Percentiles rank a stretch among this genome's conserved stretches.
Conservation (phyloP, 2,113 vertebrate species). For the Procavia capensis region DNA sequence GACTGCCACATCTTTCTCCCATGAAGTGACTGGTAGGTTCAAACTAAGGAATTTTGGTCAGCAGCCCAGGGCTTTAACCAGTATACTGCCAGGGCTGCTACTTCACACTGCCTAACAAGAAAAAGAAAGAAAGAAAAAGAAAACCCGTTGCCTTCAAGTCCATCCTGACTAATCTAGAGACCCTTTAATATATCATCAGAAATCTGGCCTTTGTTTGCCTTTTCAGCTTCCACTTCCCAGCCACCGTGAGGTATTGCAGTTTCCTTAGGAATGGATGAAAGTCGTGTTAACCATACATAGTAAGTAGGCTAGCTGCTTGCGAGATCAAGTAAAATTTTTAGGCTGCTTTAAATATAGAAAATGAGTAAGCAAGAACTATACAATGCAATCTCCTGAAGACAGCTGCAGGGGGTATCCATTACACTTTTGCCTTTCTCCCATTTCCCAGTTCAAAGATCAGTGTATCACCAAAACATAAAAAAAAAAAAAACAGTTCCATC, state of each 20-base stretch:
- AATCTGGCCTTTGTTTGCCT: slow-evolving; percentile 22
- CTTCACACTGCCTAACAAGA: too few relatives aligned
- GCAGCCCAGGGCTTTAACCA: not conserved
- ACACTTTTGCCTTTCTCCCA: not conserved
- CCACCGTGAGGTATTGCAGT: slow-evolving; percentile 34
- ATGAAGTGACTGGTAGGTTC: not conserved
- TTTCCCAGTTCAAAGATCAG: not conserved
- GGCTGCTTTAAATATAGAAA: slow-evolving; percentile 70
- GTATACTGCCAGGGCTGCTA: too few relatives aligned
- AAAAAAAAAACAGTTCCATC: too few relatives aligned
- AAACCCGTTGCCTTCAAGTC: too few relatives aligned
- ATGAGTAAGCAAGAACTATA: slow-evolving; percentile 57
- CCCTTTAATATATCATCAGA: not conserved
- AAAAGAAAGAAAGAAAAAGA: too few relatives aligned
- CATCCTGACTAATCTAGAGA: too few relatives aligned
- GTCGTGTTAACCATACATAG: slow-evolving; percentile 13
- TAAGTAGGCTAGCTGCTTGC: slow-evolving; percentile 49
- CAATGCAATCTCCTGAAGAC: not conserved
- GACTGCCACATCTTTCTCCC: not conserved
- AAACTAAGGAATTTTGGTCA: not conserved
- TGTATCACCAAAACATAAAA: not conserved
- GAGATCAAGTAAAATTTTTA: slow-evolving; percentile 42
- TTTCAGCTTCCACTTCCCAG: not conserved
- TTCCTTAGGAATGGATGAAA: slow-evolving; percentile 52
- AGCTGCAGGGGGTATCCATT: not conserved